These are phyloP conservation scores for Miichthys miiuy DNA, from an alignment of 2,797 vertebrate species.

Conservation along the genomic window DNA sequence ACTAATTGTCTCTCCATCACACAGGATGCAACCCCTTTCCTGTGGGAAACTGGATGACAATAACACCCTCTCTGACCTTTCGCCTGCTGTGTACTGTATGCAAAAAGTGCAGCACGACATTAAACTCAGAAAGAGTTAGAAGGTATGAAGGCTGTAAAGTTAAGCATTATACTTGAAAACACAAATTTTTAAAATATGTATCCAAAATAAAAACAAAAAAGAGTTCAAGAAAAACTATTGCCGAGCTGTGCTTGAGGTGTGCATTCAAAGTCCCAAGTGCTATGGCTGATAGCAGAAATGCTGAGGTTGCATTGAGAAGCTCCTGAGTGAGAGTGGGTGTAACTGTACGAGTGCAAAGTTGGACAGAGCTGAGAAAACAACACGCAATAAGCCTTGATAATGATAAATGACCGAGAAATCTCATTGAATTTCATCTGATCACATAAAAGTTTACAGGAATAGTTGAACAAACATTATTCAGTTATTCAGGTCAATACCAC, in stretches of 20 bases:
- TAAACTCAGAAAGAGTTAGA: neutral
- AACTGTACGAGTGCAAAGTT: conserved; percentile 19
- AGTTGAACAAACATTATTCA: conserved; percentile 8
- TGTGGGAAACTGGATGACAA: conserved; percentile 32
- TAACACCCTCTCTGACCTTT: conserved; percentile 27
- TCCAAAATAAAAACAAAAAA: neutral
- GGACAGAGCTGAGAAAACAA: conserved; percentile 19
- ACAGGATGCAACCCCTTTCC: conserved; percentile 35
- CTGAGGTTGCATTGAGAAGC: conserved; percentile 8
- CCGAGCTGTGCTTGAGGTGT: neutral
- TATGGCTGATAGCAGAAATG: neutral
- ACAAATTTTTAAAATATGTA: neutral
- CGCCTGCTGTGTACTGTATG: neutral
- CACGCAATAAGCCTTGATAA: conserved; percentile 22
- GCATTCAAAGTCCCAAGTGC: neutral
- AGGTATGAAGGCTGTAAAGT: neutral
- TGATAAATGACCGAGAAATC: conserved; percentile 25
- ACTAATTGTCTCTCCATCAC: conserved; percentile 30
- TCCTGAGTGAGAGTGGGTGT: conserved; percentile 12
- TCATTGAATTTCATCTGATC: conserved; percentile 16
- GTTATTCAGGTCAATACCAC: conserved; percentile 6
- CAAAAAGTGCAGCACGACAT: neutral
- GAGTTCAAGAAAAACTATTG: neutral
- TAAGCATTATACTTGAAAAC: neutral
- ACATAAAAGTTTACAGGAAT: conserved; percentile 16